A percentile compares a stretch with the other conserved stretches of the same genome.
These are phyloP conservation scores for Saimiri boliviensis DNA, from an alignment of 2,113 vertebrate genomes.

Conservation along the genomic window DNA sequence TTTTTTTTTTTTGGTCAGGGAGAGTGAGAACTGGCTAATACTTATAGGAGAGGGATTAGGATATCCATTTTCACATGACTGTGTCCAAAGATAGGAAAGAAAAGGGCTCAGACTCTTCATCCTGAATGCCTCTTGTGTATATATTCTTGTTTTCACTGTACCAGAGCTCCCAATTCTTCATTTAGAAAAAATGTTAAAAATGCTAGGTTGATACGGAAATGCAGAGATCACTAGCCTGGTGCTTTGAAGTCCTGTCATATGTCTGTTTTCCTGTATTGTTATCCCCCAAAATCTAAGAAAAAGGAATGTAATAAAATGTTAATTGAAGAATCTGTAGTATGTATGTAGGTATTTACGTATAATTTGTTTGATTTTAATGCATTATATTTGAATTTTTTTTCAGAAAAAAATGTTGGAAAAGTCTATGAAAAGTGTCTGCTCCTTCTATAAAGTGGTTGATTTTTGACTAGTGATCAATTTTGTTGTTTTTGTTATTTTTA, in stretches of 20 bases:
- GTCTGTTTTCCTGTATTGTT: background rate
- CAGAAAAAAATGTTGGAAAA: background rate
- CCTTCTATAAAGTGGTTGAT: background rate
- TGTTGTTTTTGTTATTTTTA: no score
- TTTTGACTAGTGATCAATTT: slow-evolving; percentile 21
- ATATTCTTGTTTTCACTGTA: slow-evolving; percentile 13
- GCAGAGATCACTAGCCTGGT: background rate
- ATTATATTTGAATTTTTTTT: slow-evolving; percentile 22
- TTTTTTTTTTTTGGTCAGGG: background rate
- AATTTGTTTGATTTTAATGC: slow-evolving; percentile 20
- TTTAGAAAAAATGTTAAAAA: slow-evolving; percentile 23
- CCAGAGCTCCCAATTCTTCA: background rate
- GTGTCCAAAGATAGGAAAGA: background rate
- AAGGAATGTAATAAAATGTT: slow-evolving; percentile 42
- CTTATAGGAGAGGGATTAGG: background rate
- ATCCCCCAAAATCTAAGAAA: background rate
- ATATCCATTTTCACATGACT: background rate
- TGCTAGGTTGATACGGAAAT: background rate
- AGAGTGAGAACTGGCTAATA: background rate
- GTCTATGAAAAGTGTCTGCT: slow-evolving; percentile 1
- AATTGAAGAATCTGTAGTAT: background rate
- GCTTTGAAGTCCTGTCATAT: background rate
- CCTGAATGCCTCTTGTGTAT: background rate
- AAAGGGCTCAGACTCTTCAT: background rate
- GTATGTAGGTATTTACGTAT: background rate